These are phyloP conservation scores for Varanus komodoensis DNA, from an alignment of 2,113 vertebrate species.

Conservation along the genomic window DNA sequence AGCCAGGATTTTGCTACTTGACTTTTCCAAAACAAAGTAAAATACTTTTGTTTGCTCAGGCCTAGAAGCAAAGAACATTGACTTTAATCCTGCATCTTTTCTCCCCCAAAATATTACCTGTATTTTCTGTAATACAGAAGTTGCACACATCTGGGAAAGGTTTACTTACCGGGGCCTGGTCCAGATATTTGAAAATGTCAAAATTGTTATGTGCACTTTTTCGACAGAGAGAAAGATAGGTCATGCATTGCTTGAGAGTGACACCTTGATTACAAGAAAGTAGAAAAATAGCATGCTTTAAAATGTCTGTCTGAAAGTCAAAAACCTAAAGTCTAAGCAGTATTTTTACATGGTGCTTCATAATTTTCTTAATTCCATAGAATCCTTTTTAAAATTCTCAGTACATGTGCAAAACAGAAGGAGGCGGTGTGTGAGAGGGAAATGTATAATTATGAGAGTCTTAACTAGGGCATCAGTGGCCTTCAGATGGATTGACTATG, in stretches of 20 bases:
- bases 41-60: slow-evolving; percentile 18
- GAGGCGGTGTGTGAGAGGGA: background rate
- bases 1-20: slow-evolving; percentile 12
- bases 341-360: background rate
- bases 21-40: slow-evolving; percentile 11
- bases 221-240: background rate
- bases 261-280: background rate
- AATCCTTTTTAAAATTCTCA: background rate
- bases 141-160: background rate
- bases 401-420: background rate
- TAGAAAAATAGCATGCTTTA: background rate
- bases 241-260: background rate
- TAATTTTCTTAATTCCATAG: no score
- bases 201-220: background rate
- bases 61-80: slow-evolving; percentile 26
- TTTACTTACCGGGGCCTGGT: background rate
- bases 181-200: background rate
- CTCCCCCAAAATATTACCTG: background rate
- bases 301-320: background rate
- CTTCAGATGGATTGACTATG: slow-evolving; percentile 21
- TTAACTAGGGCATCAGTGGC: slow-evolving; percentile 24
- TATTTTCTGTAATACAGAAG: background rate
- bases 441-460: background rate
- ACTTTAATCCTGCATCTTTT: background rate
- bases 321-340: background rate